Conservation (phyloP, 2,113 vertebrate genomes). For the Odobenus rosmarus region DNA sequence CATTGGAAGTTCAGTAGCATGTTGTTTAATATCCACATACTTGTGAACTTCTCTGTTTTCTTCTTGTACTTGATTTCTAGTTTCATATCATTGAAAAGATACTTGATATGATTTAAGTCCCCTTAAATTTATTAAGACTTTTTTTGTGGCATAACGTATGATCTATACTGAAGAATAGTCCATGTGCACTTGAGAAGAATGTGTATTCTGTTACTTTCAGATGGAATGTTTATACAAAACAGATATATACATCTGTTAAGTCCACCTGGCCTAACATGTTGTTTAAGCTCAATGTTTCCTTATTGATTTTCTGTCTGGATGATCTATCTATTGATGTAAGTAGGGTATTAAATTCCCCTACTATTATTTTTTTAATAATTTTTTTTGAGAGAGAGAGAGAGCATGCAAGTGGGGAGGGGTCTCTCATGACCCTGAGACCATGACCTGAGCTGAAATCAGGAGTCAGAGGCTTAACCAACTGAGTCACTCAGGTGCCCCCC, state of each 20-base stretch:
- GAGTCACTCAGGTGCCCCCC: too few species aligned
- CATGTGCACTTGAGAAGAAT: background rate
- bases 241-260: background rate
- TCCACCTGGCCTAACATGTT: background rate
- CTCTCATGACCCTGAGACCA: too few species aligned
- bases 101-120: background rate
- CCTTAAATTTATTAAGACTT: background rate
- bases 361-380: background rate
- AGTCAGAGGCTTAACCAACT: too few species aligned
- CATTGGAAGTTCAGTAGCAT: background rate
- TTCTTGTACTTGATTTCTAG: background rate
- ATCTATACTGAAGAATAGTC: background rate
- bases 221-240: background rate
- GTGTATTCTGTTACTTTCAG: background rate
- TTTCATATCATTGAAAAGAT: background rate
- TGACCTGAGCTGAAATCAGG: too few species aligned
- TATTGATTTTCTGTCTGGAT: background rate
- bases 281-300: background rate
- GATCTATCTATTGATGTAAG: background rate
- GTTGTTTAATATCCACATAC: background rate
- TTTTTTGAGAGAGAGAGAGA: too few species aligned
- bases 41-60: background rate
- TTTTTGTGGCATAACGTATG: background rate
- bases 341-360: background rate
- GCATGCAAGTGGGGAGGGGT: too few species aligned